A percentile compares a stretch with the other conserved stretches of the same genome.
Conservation (phyloP, 2,113 vertebrate species). For the Pimephales promelas region DNA sequence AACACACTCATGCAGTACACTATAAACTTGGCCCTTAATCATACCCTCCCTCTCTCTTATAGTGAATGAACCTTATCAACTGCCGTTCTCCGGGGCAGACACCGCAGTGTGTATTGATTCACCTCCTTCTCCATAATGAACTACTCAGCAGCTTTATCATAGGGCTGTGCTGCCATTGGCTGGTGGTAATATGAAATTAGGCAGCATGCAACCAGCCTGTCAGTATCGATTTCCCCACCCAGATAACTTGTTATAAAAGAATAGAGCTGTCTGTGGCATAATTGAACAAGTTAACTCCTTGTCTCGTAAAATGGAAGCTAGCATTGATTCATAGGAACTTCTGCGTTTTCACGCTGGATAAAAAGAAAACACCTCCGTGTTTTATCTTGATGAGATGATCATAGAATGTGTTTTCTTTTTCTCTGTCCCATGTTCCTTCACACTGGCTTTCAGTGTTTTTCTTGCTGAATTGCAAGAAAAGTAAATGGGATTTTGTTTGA, state of each 20-base stretch:
- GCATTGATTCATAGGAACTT: slow-evolving; percentile 88
- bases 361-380: slow-evolving; percentile 78
- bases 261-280: slow-evolving; percentile 98
- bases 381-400: slow-evolving; percentile 77
- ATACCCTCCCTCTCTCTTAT: slow-evolving; percentile 23
- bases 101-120: slow-evolving; percentile 81
- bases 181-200: slow-evolving; percentile 99
- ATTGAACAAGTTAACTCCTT: slow-evolving; percentile 99
- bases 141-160: slow-evolving; percentile 96
- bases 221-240: slow-evolving; percentile 98
- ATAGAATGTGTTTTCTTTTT: slow-evolving; percentile 60
- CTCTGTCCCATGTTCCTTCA: slow-evolving; percentile 37
- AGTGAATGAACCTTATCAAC: slow-evolving; percentile 26
- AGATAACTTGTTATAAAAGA: slow-evolving; percentile 99
- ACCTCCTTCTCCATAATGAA: slow-evolving; percentile 87
- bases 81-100: slow-evolving; percentile 51
- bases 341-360: slow-evolving; percentile 75
- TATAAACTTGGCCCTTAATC: neutral
- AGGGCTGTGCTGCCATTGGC: slow-evolving; percentile 85
- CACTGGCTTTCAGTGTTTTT: slow-evolving; percentile 37
- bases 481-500: slow-evolving; percentile 47
- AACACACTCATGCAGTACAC: slow-evolving; percentile 8
- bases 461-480: slow-evolving; percentile 51
- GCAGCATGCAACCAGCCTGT: slow-evolving; percentile 89
- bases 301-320: slow-evolving; percentile 98